phyloP scores from a whole-genome alignment of 1,140 invertebrate genomes.

The Drosophila quadrilineata region DNA sequence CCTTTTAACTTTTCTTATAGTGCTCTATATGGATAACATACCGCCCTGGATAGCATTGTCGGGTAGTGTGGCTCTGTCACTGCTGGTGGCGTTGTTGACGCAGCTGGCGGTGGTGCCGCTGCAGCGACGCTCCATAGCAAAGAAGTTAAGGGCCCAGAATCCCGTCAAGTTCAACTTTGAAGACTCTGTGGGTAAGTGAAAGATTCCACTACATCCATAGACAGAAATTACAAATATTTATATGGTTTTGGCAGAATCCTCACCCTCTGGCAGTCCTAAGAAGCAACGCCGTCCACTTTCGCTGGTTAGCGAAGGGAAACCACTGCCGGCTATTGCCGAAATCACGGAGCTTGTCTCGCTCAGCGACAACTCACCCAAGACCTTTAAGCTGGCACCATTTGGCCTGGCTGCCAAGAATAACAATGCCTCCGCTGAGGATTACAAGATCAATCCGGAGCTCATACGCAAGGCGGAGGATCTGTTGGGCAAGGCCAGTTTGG shows the following conservation, averaged over 20 bases:
- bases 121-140: constrained; percentile 86
- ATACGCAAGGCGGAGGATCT: constrained; percentile 80
- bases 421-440: constrained; percentile 60
- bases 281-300: constrained; percentile 82
- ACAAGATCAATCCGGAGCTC: constrained; percentile 78
- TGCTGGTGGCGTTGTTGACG: constrained; percentile 87
- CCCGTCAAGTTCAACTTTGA: constrained; percentile 87
- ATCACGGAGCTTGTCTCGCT: constrained; percentile 82
- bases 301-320: constrained; percentile 82
- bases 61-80: constrained; percentile 86
- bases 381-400: constrained; percentile 72
- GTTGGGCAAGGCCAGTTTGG: constrained; percentile 81
- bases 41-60: constrained; percentile 92
- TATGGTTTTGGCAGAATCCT: constrained; percentile 82
- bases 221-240: neutral
- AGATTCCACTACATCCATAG: neutral
- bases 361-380: constrained; percentile 79
- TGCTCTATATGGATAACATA: constrained; percentile 93
- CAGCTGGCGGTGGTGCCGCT: constrained; percentile 91
- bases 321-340: constrained; percentile 83
- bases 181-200: constrained; percentile 84
- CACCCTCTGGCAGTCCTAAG: constrained; percentile 83
- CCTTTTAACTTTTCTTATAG: constrained; percentile 82
- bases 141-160: constrained; percentile 69
- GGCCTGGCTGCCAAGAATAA: constrained; percentile 60